Base-by-base conservation (phyloP, 2,888 invertebrate species). In the Coecobrya sp. region DNA sequence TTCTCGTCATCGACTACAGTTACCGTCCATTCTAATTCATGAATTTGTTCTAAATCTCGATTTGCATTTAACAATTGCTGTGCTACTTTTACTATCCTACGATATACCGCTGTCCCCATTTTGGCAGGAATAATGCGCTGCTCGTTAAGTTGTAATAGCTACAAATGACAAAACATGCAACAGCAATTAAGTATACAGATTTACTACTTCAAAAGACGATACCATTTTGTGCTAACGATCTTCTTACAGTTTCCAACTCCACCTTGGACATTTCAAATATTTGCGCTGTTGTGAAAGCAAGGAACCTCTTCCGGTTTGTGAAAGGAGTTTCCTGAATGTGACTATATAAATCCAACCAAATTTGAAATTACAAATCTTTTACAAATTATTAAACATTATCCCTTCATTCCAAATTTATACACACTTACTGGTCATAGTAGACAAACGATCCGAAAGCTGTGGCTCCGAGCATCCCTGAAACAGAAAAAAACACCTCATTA, bases 241-340 rank as follows among this genome's bases (percentile, higher is more conserved):
- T 42, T 11, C 42, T 16, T 13, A 94, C 94, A 22, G 82, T 25
- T 79, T 94, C 90, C 8, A 94, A 88, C 73, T 95, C 94, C 22
- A 90, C 22, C 70, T 93, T 92, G 0, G 94, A 88, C 22, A 95
- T 91, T 65, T 92, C 92, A 70, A 93, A 87, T 42, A 95, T 94
- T 19, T 94, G 94, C 0, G 93, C 93, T 25, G 93, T 90, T 22
- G 91, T 93, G 91, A 97, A 96, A 7, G 96, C 95, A 30, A 97
- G 96, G 93, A 97, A 97, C 89, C 96, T 95, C 89, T 95, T 95
- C 73, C 96, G 95, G 13, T 96, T 95, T 1, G 96, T 96, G 65
- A 97, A 93, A 0, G 97, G 97, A 49, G 96, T 96, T 76, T 95
- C 96, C 94, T 96, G 95, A 13, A 96, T 89, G 94, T 97, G 96